Evolutionary conservation across 2,888 invertebrate species (phyloP), one percentile per base, ranked within the genome.

Genomic region (Sturmia bella): DNA sequence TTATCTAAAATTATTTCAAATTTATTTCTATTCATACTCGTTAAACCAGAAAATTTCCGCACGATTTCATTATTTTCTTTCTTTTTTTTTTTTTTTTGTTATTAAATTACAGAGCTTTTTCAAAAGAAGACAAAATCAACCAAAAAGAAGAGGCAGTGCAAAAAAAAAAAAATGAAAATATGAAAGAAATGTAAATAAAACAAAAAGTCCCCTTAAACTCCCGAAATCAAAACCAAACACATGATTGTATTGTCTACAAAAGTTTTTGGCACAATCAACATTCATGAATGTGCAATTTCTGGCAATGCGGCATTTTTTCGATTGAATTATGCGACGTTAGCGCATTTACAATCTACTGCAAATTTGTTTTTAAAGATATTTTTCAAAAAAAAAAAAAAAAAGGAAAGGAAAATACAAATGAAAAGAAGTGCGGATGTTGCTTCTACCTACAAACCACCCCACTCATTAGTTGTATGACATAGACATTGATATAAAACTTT

Each of bases 291-390:
- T 77, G 80, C 83, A 83, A 80, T 83, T 83, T 80, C 77, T 77
- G 83, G 83, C 83, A 80, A 83, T 83, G 80, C 83, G 83, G 80
- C 80, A 80, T 77, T 83, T 80, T 83, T 74, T 68, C 78, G 78
- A 74, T 82, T 80, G 80, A 83, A 83, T 83, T 83, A 79, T 83
- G 80, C 80, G 79, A 83, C 83, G 80, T 79, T 79, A 73, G 80
- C 80, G 80, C 73, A 77, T 70, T 80, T 73, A 70, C 69, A 78
- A 78, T 74, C 75, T 70, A 80, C 69, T 21, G 56, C 21, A 54
- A 76, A 39, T 45, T 75, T 27, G 19, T n/a, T 52, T 41, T 43
- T 37, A 48, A 27, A 12, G 21, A 52, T 12, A 32, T 69, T 43
- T 27, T 19, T 11, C 59, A 43, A 17, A 50, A 19, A 41, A 17